phyloP scores from a whole-genome alignment of 2,888 invertebrate genomes.

The Harpagoxenus sublaevis region DNA sequence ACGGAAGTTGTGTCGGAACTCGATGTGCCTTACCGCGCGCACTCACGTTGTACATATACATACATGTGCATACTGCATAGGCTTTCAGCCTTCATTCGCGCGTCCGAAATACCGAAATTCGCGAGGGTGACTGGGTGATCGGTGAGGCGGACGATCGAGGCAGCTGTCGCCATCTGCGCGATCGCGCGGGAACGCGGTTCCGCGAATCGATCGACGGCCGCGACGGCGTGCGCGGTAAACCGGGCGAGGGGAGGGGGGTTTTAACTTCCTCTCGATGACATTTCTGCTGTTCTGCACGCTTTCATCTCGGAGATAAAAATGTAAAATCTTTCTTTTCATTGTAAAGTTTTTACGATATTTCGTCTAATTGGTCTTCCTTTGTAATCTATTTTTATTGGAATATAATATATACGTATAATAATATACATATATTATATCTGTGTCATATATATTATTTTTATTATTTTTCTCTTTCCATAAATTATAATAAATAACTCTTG shows the following conservation, averaged over 20 bases:
- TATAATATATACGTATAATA: slow-evolving; percentile 77
- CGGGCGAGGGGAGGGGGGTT: background rate
- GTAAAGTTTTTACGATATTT: background rate
- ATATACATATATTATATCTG: slow-evolving; percentile 81
- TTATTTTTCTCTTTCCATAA: slow-evolving; percentile 81
- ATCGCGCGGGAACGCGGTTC: slow-evolving; percentile 50
- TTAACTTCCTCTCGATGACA: background rate
- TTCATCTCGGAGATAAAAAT: background rate
- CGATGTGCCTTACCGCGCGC: background rate
- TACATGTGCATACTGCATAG: background rate
- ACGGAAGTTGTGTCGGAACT: background rate
- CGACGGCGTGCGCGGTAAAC: background rate
- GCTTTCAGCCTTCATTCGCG: background rate
- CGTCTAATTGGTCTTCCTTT: slow-evolving; percentile 63
- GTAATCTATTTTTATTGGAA: slow-evolving; percentile 81
- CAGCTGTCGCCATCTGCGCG: slow-evolving; percentile 75
- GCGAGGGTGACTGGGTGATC: background rate
- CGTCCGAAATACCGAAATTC: background rate
- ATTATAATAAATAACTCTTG: slow-evolving; percentile 85
- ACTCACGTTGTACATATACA: background rate
- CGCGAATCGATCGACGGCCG: slow-evolving; percentile 69
- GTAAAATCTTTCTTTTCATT: background rate
- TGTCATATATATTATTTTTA: slow-evolving; percentile 82
- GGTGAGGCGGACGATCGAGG: no score
- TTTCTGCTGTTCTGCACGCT: no score